phyloP scores from a whole-genome alignment of 1,140 invertebrate species.

The Rhopalosiphum padi region DNA sequence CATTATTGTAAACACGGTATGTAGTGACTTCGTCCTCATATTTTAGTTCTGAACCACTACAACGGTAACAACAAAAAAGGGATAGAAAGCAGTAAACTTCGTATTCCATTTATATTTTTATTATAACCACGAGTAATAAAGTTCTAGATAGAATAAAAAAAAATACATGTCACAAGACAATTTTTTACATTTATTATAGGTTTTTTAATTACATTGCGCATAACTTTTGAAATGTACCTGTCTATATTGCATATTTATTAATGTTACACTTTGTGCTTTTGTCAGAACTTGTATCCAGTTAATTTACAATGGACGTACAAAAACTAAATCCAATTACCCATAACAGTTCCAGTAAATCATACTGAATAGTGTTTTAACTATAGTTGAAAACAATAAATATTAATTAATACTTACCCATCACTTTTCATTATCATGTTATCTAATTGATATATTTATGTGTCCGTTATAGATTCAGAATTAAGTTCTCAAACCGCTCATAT shows the following conservation, averaged over 20 bases:
- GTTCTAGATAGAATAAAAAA: too few relatives aligned
- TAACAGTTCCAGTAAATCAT: not conserved
- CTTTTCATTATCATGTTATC: not conserved
- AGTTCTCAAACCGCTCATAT: not conserved
- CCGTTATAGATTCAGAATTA: not conserved
- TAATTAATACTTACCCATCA: not conserved
- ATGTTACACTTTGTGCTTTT: not conserved
- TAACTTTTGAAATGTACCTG: not conserved
- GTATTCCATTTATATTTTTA: not conserved
- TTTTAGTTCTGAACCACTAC: not conserved
- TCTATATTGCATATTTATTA: not conserved
- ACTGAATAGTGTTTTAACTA: not conserved
- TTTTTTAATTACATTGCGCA: not conserved
- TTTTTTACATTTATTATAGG: not conserved
- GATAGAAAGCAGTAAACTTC: not conserved
- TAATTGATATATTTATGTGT: not conserved
- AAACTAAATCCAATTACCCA: conserved; percentile 32
- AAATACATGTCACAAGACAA: too few relatives aligned
- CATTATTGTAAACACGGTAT: not conserved
- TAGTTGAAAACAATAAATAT: not conserved
- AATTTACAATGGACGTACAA: not conserved
- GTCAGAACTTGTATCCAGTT: not conserved
- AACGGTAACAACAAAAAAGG: not conserved
- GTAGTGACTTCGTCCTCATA: not conserved
- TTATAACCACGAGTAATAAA: not conserved